Percentiles rank a stretch among this genome's conserved stretches.
Conservation (phyloP, 2,113 vertebrate genomes). For the Strix uralensis region DNA sequence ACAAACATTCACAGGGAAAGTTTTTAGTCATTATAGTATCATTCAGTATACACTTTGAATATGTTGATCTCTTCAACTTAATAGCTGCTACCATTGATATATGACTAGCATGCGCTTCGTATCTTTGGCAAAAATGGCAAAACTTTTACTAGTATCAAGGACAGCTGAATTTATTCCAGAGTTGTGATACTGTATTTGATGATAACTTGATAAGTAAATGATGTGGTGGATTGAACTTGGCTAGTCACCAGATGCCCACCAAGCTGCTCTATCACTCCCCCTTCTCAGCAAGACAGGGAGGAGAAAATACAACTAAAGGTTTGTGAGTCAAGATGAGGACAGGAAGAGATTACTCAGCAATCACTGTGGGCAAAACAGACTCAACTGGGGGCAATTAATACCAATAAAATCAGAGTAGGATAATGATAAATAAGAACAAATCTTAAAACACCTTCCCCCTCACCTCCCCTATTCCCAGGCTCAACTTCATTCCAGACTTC, state of each 20-base stretch:
- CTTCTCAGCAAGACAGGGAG: background rate
- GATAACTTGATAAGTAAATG: background rate
- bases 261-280: background rate
- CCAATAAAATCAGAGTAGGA: background rate
- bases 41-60: background rate
- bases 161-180: background rate
- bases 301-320: background rate
- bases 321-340: background rate
- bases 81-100: background rate
- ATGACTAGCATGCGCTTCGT: background rate
- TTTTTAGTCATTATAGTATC: background rate
- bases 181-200: background rate
- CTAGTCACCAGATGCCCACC: accelerated
- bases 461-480: background rate
- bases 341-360: background rate
- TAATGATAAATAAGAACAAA: background rate
- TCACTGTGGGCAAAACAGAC: background rate
- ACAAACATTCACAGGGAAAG: background rate
- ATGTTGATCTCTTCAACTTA: background rate
- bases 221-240: background rate
- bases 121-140: background rate
- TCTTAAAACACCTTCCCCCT: background rate
- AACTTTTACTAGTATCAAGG: background rate
- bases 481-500: background rate
- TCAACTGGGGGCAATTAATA: background rate